Percentiles rank a stretch among this genome's conserved stretches.
Evolutionary conservation across 2,113 vertebrate species (phyloP).

Genomic region (Spea bombifrons): DNA sequence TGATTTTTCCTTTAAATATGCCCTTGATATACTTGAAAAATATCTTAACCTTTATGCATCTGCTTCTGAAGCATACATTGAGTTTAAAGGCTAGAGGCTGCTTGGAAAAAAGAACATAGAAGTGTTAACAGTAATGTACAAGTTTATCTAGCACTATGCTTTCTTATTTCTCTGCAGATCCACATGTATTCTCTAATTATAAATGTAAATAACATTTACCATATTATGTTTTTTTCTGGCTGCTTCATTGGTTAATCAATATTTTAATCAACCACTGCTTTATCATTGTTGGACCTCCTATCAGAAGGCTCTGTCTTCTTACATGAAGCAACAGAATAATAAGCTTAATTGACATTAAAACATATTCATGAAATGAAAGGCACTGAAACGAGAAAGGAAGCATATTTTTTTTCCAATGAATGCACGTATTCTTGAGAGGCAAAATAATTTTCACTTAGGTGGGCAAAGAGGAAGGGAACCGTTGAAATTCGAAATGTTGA

Average conservation of each 20-base stretch:
- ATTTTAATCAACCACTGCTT: constrained; percentile 22
- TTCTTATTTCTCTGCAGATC: neutral
- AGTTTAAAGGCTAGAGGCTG: too few relatives aligned
- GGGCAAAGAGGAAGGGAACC: constrained; percentile 41
- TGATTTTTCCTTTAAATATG: too few relatives aligned
- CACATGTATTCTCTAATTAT: neutral
- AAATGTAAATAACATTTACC: neutral
- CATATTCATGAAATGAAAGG: constrained; percentile 33
- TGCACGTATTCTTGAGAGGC: neutral
- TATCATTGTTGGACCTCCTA: constrained; percentile 31
- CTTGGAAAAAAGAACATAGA: too few relatives aligned
- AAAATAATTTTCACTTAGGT: constrained; percentile 36
- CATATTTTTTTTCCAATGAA: constrained; percentile 19
- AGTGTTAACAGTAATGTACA: too few relatives aligned
- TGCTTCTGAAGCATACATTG: too few relatives aligned
- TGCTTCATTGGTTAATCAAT: constrained; percentile 22
- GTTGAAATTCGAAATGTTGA: constrained; percentile 50
- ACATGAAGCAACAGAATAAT: constrained; percentile 39
- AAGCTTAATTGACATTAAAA: constrained; percentile 42
- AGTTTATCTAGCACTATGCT: neutral
- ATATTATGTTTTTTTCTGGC: constrained; percentile 7
- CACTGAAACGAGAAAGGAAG: constrained; percentile 13
- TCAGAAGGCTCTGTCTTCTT: constrained; percentile 25
- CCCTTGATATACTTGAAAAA: too few relatives aligned
- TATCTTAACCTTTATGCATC: too few relatives aligned